Evolutionary conservation across 2,113 vertebrate genomes (phyloP), one percentile per base, ranked within the genome.

Genomic region (Lota lota): DNA sequence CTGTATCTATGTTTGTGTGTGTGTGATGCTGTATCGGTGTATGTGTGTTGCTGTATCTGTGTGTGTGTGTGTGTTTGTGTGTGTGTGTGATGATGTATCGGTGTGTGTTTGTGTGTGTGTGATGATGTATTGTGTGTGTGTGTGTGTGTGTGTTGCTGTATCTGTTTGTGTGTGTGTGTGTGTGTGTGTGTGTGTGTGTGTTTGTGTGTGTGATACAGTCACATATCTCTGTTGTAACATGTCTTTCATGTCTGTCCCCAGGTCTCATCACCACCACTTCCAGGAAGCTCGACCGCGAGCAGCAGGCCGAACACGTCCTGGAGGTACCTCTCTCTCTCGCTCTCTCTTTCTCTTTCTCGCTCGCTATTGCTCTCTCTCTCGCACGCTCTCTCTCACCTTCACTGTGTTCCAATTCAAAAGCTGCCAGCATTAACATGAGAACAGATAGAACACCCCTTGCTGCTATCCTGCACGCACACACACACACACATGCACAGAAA

Each of bases 181-280:
- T 17, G 51, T 53, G 28, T 53, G 50, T 53, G 11, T 12, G 11
- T 53, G 50, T 17, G 17, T 53, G 12, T 15, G 51, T 17, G 3
- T 53, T 5, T 15, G 51, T 17, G 51, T 53, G 28, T 53, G 50
- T 53, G 11, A 53, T 53, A 53, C 50, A 53, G 17, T 14, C 51
- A 14, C 53, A 56, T n/a, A 18, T 47, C 40, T 47, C 40, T 47
- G 40, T 10, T 11, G 53, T n/a, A 56, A 56, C 17, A n/a, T 56
- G 17, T 56, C 5, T 56, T 18, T 17, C 17, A 56, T 56, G 53
- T 61, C 12, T 72, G 71, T 78, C 72, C 83, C 69, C 86, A 99
- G 97, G 97, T 89, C 86, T 98, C 73, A 98, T 99, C 88, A 95
- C 93, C 18, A 99, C 96, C 61, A 99, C 97, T 0, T 93, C 95